Evolutionary conservation across 2,888 invertebrate species (phyloP).

Genomic region (Gastrophysa polygoni): DNA sequence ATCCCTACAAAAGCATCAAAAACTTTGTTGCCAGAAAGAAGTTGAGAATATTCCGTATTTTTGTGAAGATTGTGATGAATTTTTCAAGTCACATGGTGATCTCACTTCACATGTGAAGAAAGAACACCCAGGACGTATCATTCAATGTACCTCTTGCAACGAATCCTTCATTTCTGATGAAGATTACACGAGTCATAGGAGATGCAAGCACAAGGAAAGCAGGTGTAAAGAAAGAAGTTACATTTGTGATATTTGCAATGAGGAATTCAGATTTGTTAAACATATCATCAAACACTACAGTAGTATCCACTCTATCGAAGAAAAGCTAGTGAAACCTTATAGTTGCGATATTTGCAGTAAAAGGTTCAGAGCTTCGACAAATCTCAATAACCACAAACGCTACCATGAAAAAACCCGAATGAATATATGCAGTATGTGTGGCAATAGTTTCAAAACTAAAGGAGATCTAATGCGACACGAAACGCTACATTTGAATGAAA

Average conservation of each 20-base stretch:
- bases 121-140: conserved; percentile 24
- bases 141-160: conserved; percentile 24
- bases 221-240: conserved; percentile 12
- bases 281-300: conserved; percentile 44
- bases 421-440: conserved; percentile 48
- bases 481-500: conserved; percentile 44
- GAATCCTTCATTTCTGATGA: conserved; percentile 24
- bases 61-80: conserved; percentile 30
- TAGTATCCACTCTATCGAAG: conserved; percentile 39
- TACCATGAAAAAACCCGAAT: conserved; percentile 45
- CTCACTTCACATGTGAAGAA: conserved; percentile 25
- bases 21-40: conserved; percentile 29
- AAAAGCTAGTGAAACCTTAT: conserved; percentile 45
- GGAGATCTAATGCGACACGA: conserved; percentile 48
- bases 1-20: conserved; percentile 27
- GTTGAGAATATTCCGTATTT: conserved; percentile 15
- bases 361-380: conserved; percentile 45
- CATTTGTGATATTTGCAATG: conserved; percentile 44
- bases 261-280: conserved; percentile 39
- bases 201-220: conserved; percentile 23
- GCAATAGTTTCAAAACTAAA: conserved; percentile 56
- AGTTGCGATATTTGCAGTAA: conserved; percentile 45
- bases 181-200: conserved; percentile 25
- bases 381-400: conserved; percentile 46
- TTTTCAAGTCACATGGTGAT: conserved; percentile 22